Conservation (phyloP, 2,888 invertebrate genomes). For the Drosophila siamana region DNA sequence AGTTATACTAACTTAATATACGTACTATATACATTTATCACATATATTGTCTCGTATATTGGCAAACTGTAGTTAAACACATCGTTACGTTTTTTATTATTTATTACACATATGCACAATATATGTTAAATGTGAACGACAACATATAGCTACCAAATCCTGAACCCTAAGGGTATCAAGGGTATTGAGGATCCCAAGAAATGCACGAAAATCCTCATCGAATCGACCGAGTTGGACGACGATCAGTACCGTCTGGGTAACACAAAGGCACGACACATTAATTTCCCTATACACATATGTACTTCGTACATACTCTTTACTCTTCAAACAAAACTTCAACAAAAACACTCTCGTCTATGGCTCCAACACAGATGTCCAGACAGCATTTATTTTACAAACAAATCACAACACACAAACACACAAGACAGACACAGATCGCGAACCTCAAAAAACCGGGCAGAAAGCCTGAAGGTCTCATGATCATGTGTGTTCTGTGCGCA, state of each 20-base stretch:
- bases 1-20: slow-evolving; percentile 62
- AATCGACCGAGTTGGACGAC: slow-evolving; percentile 92
- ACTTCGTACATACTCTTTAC: slow-evolving; percentile 8
- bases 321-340: slow-evolving; percentile 41
- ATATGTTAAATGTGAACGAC: slow-evolving; percentile 69
- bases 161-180: slow-evolving; percentile 95
- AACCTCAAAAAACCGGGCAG: slow-evolving; percentile 52
- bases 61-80: slow-evolving; percentile 37
- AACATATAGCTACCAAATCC: slow-evolving; percentile 97
- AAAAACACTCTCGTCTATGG: slow-evolving; percentile 69
- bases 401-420: slow-evolving; percentile 24
- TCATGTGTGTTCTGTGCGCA: slow-evolving; percentile 57
- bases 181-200: slow-evolving; percentile 92
- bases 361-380: slow-evolving; percentile 71
- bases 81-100: slow-evolving; percentile 41
- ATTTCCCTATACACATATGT: slow-evolving; percentile 20
- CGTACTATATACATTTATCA: slow-evolving; percentile 22
- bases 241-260: slow-evolving; percentile 98
- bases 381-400: slow-evolving; percentile 11
- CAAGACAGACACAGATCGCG: slow-evolving; percentile 28
- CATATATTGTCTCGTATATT: slow-evolving; percentile 27
- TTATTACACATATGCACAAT: slow-evolving; percentile 24
- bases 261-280: slow-evolving; percentile 95
- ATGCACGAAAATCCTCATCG: slow-evolving; percentile 93
- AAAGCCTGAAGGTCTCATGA: slow-evolving; percentile 41